Evolutionary conservation across 2,113 vertebrate species (phyloP).

Genomic region (Cebus imitator): DNA sequence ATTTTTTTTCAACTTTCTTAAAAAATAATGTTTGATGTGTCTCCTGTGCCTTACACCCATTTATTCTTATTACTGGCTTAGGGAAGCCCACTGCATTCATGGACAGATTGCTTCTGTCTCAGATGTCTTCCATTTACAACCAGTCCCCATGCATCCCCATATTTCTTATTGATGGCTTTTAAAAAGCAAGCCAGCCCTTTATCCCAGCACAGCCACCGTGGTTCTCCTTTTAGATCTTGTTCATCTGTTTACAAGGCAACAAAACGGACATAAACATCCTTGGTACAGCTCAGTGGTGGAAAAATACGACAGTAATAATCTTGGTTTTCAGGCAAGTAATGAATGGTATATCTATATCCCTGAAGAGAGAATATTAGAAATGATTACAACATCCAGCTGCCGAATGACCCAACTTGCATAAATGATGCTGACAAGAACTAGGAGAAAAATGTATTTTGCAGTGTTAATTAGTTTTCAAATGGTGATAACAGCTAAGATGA

Average conservation of each 20-base stretch:
- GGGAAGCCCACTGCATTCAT: not conserved
- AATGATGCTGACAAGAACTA: conserved; percentile 19
- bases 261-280: conserved; percentile 65
- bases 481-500: not conserved
- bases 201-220: not conserved
- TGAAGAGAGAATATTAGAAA: not conserved
- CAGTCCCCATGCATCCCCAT: not conserved
- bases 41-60: not conserved
- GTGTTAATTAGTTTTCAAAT: conserved; percentile 14
- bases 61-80: not conserved
- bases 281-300: not conserved
- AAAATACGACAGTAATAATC: conserved; percentile 70
- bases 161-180: conserved; percentile 68
- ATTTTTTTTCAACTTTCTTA: not conserved
- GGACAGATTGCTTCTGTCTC: conserved; percentile 31
- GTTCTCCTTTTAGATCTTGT: conserved; percentile 37
- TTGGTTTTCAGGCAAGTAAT: not conserved
- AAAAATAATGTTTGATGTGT: conserved; percentile 6
- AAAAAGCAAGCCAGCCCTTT: conserved; percentile 44
- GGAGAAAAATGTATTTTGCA: not conserved
- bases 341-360: not conserved
- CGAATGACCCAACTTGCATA: not conserved
- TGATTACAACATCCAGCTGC: not conserved
- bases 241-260: conserved; percentile 73
- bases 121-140: conserved; percentile 32